These are phyloP conservation scores for Toxostoma redivivum DNA, from an alignment of 2,113 vertebrate genomes.

Conservation along the genomic window DNA sequence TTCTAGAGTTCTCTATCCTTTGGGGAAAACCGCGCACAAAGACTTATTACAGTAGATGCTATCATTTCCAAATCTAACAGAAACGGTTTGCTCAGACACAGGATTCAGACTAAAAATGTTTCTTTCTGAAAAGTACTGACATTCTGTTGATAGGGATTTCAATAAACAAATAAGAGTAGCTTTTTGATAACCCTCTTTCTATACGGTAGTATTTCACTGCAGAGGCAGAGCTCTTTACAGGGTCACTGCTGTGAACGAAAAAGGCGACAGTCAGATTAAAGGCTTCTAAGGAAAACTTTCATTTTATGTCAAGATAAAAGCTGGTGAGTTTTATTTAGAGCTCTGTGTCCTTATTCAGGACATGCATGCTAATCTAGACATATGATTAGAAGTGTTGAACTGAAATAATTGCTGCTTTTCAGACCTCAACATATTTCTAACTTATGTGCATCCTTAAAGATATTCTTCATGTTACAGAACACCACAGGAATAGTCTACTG, in stretches of 20 bases:
- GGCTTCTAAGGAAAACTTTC: conserved; percentile 10
- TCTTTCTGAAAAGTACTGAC: conserved; percentile 37
- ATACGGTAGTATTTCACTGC: background rate
- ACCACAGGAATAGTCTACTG: background rate
- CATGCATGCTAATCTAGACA: background rate
- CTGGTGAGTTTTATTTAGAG: conserved; percentile 6
- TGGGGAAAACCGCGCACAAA: background rate
- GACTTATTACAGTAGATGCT: conserved; percentile 6
- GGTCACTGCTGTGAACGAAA: conserved; percentile 10
- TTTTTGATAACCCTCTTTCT: conserved; percentile 39
- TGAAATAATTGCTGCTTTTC: background rate
- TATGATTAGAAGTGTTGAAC: background rate
- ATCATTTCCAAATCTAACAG: conserved; percentile 40
- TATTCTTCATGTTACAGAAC: background rate
- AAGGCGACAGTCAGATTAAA: conserved; percentile 35
- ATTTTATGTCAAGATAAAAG: conserved; percentile 37
- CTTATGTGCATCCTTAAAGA: background rate
- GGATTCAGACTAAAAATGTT: conserved; percentile 27
- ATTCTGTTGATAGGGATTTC: conserved; percentile 24
- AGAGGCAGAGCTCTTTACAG: conserved; percentile 30
- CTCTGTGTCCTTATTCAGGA: background rate
- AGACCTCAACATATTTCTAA: background rate
- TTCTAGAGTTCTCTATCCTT: background rate
- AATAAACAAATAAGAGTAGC: conserved; percentile 42
- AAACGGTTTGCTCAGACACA: conserved; percentile 23